A percentile compares a stretch with the other conserved stretches of the same genome.
These are phyloP conservation scores for Gasteruption jaculator DNA, from an alignment of 2,888 invertebrate genomes.

Conservation along the genomic window DNA sequence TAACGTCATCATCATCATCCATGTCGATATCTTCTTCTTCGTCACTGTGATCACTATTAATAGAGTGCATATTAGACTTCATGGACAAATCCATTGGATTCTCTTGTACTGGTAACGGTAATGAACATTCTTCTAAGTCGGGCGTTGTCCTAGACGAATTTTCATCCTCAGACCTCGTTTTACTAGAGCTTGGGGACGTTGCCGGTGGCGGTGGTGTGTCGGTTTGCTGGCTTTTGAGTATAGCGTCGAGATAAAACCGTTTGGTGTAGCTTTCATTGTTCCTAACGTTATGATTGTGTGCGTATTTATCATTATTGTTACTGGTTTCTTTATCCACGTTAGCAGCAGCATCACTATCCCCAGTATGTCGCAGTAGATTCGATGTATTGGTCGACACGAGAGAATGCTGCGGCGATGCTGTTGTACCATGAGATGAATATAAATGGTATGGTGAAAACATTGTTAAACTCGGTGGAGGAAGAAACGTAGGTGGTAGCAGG, in stretches of 20 bases:
- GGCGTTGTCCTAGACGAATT: conserved; percentile 50
- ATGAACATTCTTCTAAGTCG: conserved; percentile 47
- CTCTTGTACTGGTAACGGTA: conserved; percentile 66
- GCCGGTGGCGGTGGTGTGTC: no score
- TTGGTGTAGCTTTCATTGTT: conserved; percentile 61
- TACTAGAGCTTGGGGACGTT: no score
- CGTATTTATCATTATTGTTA: conserved; percentile 29
- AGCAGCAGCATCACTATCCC: conserved; percentile 8
- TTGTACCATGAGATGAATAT: conserved; percentile 49
- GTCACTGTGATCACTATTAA: conserved; percentile 54
- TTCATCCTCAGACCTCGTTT: conserved; percentile 25
- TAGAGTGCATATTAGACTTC: conserved; percentile 54
- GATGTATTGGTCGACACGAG: conserved; percentile 41
- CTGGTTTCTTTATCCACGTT: conserved; percentile 20
- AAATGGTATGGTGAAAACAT: conserved; percentile 59
- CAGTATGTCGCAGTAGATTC: conserved; percentile 19
- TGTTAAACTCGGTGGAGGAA: conserved; percentile 58
- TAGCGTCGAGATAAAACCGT: conserved; percentile 70
- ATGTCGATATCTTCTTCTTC: conserved; percentile 50
- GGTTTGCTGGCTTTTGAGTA: conserved; percentile 68
- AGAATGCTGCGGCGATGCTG: no score
- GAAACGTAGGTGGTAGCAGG: conserved; percentile 51
- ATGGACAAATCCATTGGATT: conserved; percentile 79
- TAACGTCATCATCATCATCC: conserved; percentile 44
- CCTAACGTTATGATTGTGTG: conserved; percentile 22